phyloP scores from a whole-genome alignment of 1,140 invertebrate genomes.

The Pseudoatta argentina region DNA sequence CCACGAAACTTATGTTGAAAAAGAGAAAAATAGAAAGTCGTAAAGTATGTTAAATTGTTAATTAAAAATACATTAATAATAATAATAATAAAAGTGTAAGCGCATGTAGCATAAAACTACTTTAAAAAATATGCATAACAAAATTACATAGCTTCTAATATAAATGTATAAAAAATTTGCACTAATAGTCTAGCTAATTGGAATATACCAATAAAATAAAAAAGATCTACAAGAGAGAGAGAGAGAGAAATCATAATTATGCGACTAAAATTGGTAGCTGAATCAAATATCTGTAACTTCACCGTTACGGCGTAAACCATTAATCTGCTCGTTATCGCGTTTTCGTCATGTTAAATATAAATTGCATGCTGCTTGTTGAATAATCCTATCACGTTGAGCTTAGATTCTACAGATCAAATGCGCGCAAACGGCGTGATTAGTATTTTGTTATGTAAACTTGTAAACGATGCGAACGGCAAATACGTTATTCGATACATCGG shows the following conservation, averaged over 20 bases:
- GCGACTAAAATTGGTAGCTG: not conserved
- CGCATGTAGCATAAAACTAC: not conserved
- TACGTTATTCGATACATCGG: not conserved
- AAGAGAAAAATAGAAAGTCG: not conserved
- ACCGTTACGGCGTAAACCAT: not conserved
- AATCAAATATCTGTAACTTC: not conserved
- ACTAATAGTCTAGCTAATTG: not conserved
- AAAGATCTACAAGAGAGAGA: too few relatives aligned
- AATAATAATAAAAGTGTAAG: not conserved
- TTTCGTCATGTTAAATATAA: not conserved
- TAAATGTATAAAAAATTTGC: not conserved
- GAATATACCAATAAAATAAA: not conserved
- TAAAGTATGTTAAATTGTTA: too few relatives aligned
- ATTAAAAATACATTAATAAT: not conserved
- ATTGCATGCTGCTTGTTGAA: slow-evolving; percentile 3
- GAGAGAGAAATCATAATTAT: not conserved
- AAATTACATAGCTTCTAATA: not conserved
- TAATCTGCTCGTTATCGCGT: slow-evolving; percentile 2
- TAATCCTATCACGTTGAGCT: slow-evolving; percentile 35
- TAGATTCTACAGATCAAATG: not conserved
- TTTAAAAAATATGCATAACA: not conserved
- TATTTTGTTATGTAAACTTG: slow-evolving; percentile 4
- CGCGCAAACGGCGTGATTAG: not conserved
- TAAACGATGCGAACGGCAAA: not conserved
- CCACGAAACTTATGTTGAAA: not conserved